Evolutionary conservation across 2,797 vertebrate species (phyloP).

Genomic region (Carcharodon carcharias): DNA sequence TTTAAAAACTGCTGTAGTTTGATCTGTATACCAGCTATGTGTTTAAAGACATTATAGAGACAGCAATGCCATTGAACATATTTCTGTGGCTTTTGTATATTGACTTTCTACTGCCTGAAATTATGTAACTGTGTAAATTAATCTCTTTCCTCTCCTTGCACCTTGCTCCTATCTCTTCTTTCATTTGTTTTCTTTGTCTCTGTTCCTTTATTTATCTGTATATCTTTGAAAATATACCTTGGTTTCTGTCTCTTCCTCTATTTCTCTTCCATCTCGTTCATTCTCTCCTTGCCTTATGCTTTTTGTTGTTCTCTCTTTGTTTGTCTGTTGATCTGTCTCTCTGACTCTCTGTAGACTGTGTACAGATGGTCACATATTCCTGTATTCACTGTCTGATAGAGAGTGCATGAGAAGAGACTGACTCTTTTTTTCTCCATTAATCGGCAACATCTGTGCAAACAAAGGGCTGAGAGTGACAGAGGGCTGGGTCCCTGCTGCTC

Average conservation of each 20-base stretch:
- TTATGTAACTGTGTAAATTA: slow-evolving; percentile 20
- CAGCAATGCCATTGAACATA: not conserved
- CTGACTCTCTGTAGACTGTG: slow-evolving; percentile 64
- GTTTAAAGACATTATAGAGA: not conserved
- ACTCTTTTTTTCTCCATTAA: slow-evolving; percentile 61
- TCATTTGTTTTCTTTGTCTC: not conserved
- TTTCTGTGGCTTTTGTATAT: not conserved
- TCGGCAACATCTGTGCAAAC: slow-evolving; percentile 73
- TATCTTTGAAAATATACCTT: not conserved
- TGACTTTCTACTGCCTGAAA: not conserved
- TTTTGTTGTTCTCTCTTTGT: slow-evolving; percentile 49
- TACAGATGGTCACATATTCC: slow-evolving; percentile 48
- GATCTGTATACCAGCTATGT: not conserved
- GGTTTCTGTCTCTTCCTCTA: slow-evolving; percentile 18
- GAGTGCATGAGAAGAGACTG: slow-evolving; percentile 71
- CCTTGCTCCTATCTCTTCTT: not conserved
- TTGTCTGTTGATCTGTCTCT: slow-evolving; percentile 51
- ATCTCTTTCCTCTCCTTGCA: not conserved
- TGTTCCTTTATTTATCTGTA: not conserved
- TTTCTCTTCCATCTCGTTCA: not conserved
- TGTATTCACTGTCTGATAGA: slow-evolving; percentile 43
- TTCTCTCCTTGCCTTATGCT: slow-evolving; percentile 6
- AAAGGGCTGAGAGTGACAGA: slow-evolving; percentile 68
- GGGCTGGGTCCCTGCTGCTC: slow-evolving; percentile 69
- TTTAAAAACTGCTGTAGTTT: not conserved